Conservation (phyloP, 2,797 vertebrate genomes). For the Sebastes trivittatus region DNA sequence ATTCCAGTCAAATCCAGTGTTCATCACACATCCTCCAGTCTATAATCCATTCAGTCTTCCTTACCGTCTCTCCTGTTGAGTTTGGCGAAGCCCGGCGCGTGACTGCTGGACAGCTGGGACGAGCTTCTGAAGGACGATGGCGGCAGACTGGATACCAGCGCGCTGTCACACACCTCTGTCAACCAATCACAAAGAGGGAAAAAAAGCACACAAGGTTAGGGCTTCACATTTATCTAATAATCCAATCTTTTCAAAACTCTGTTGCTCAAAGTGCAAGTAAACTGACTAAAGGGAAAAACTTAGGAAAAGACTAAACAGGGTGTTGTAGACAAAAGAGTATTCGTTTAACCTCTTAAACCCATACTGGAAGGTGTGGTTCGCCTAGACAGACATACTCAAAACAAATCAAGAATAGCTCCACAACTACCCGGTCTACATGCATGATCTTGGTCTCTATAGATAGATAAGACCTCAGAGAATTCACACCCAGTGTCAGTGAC, state of each 20-base stretch:
- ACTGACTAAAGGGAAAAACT: neutral
- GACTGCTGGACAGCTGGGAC: slow-evolving; percentile 76
- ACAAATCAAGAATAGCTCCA: too few relatives aligned
- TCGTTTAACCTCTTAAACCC: neutral
- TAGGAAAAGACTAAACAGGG: neutral
- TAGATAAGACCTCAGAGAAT: too few relatives aligned
- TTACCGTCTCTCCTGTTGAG: slow-evolving; percentile 82
- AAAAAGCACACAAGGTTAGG: neutral
- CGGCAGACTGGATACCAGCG: slow-evolving; percentile 73
- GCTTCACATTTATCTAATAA: neutral
- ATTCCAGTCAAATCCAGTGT: neutral
- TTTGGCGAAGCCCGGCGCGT: slow-evolving; percentile 78
- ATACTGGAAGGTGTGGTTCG: too few relatives aligned
- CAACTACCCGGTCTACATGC: too few relatives aligned
- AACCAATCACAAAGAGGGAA: slow-evolving; percentile 23
- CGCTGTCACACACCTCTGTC: slow-evolving; percentile 74
- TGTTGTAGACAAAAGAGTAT: neutral
- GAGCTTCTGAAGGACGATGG: slow-evolving; percentile 80
- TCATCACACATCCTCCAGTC: neutral
- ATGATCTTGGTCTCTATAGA: too few relatives aligned
- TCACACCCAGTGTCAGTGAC: too few relatives aligned
- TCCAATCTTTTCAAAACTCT: neutral
- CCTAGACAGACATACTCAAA: too few relatives aligned
- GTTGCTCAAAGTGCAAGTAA: neutral
- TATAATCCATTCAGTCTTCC: neutral